Percentiles rank a stretch among this genome's conserved stretches.
Evolutionary conservation across 2,113 vertebrate genomes (phyloP).

Genomic region (Choloepus hoffmanni): DNA sequence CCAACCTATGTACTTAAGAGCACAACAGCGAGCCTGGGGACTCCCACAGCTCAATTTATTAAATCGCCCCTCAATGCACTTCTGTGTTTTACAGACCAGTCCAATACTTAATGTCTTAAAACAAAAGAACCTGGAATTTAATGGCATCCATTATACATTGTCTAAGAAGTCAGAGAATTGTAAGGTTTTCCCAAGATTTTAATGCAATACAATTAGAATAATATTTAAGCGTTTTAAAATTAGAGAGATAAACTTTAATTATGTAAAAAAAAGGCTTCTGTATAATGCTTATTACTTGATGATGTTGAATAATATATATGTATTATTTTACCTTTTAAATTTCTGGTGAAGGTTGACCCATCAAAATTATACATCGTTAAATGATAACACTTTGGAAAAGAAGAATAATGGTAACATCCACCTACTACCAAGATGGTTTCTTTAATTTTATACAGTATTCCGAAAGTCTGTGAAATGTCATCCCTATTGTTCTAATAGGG

Average conservation of each 20-base stretch:
- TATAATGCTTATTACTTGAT: background rate
- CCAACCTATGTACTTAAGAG: slow-evolving; percentile 59
- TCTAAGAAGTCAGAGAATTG: slow-evolving; percentile 44
- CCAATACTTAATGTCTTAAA: slow-evolving; percentile 14
- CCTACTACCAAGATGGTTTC: slow-evolving; percentile 15
- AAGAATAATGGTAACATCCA: slow-evolving; percentile 9
- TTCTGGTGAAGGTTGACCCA: background rate
- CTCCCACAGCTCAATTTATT: slow-evolving; percentile 69
- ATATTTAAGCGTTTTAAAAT: slow-evolving; percentile 43
- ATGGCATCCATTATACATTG: slow-evolving; percentile 29
- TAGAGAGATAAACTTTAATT: background rate
- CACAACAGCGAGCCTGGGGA: background rate
- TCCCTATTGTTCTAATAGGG: background rate
- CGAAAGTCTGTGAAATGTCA: background rate
- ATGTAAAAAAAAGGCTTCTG: background rate
- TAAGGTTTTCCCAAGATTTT: background rate
- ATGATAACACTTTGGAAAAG: background rate
- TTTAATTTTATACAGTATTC: slow-evolving; percentile 1
- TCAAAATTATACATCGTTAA: slow-evolving; percentile 30
- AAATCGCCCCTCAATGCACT: slow-evolving; percentile 52
- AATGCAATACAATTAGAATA: slow-evolving; percentile 27
- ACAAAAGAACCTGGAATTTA: background rate
- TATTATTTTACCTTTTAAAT: slow-evolving; percentile 48
- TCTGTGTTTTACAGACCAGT: background rate
- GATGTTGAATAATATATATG: background rate